Percentiles rank a stretch among this genome's conserved stretches.
Evolutionary conservation across 2,797 vertebrate species (phyloP).

Genomic region (Coregonus ussuriensis): DNA sequence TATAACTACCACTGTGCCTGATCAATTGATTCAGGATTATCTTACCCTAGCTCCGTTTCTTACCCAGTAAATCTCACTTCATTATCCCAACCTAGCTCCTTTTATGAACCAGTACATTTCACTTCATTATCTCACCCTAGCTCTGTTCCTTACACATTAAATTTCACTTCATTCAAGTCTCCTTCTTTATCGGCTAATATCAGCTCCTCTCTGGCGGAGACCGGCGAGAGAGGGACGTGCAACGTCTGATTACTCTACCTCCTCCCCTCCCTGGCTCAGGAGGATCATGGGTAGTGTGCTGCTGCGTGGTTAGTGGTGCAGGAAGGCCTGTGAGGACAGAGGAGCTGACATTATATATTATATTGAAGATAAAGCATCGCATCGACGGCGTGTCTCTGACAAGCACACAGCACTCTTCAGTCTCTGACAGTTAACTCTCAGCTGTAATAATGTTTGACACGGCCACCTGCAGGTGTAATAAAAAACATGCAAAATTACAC

Average conservation of each 20-base stretch:
- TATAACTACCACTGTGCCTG: too few species aligned
- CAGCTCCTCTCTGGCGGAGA: constrained; percentile 30
- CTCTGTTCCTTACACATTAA: too few species aligned
- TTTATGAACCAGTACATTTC: too few species aligned
- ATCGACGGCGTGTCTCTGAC: background rate
- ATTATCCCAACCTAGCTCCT: too few species aligned
- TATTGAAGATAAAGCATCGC: background rate
- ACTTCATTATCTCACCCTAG: too few species aligned
- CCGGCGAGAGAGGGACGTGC: background rate
- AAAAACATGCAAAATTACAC: background rate
- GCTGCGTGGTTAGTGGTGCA: constrained; percentile 30
- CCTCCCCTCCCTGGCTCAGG: constrained; percentile 17
- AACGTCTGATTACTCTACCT: constrained; percentile 28
- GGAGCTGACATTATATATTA: constrained; percentile 4
- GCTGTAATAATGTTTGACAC: background rate
- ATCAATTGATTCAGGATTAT: too few species aligned
- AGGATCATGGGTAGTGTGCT: constrained; percentile 43
- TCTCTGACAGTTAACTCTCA: background rate
- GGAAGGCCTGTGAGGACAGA: constrained; percentile 17
- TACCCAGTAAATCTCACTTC: too few species aligned
- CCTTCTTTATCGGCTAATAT: background rate
- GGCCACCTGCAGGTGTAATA: constrained; percentile 3
- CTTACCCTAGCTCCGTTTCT: too few species aligned
- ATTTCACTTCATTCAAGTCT: too few species aligned
- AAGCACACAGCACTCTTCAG: background rate